Percentiles rank a stretch among this genome's conserved stretches.
These are phyloP conservation scores for Micromussa lordhowensis DNA, from an alignment of 92 coral and sea anemone species.

Conservation along the genomic window DNA sequence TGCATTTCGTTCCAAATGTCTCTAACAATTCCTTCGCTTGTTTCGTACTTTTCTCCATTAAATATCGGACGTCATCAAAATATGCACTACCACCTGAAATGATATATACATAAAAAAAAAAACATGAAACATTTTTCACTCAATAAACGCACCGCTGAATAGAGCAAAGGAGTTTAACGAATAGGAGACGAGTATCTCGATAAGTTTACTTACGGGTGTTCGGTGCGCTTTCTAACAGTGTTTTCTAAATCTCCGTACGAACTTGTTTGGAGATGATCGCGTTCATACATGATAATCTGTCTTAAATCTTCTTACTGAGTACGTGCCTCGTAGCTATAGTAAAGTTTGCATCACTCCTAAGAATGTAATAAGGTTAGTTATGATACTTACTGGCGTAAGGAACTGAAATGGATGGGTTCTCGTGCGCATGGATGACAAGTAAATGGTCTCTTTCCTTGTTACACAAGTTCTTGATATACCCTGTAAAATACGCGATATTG, in stretches of 20 bases:
- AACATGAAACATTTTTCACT: background rate
- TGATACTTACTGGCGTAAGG: constrained; percentile 85
- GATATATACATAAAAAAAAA: background rate
- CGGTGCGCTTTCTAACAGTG: no score
- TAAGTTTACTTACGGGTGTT: no score
- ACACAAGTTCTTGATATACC: constrained; percentile 71
- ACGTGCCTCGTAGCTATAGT: no score
- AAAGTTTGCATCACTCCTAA: no score
- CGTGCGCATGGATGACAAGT: constrained; percentile 85
- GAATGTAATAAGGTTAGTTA: no score
- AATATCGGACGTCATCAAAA: constrained; percentile 80
- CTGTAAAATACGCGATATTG: constrained; percentile 5
- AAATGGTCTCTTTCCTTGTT: constrained; percentile 66
- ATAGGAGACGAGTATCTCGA: no score
- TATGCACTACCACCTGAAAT: constrained; percentile 76
- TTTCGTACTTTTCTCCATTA: constrained; percentile 65
- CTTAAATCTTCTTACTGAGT: no score
- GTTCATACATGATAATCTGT: no score
- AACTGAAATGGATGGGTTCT: constrained; percentile 75
- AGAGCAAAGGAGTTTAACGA: no score
- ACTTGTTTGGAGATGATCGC: no score
- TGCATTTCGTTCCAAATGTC: constrained; percentile 56
- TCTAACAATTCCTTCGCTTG: constrained; percentile 63
- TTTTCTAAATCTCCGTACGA: no score
- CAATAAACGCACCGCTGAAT: background rate